phyloP scores from a whole-genome alignment of 37 sponge, comb jelly and placozoan species.

The Theonella swinhoei region DNA sequence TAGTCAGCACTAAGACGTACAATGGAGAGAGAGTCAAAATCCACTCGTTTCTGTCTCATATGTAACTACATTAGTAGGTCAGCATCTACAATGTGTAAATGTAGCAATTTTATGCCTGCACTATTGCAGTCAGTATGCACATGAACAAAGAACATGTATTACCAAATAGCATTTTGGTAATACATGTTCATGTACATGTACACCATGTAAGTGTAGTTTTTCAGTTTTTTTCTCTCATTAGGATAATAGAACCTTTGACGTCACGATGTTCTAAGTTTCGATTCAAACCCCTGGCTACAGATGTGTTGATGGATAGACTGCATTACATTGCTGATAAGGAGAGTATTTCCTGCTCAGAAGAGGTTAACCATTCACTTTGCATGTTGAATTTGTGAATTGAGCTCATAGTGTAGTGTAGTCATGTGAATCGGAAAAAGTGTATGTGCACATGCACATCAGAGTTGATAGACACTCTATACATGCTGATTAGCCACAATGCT shows the following conservation, averaged over 20 bases:
- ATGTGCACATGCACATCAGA: too few species aligned
- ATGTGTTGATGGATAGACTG: slow-evolving; percentile 66
- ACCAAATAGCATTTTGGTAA: background rate
- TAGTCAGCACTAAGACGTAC: slow-evolving; percentile 97
- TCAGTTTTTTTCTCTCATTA: too few species aligned
- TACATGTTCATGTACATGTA: background rate
- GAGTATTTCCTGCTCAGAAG: slow-evolving; percentile 41
- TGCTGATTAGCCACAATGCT: background rate
- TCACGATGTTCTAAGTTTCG: slow-evolving; percentile 99
- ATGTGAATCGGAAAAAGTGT: too few species aligned
- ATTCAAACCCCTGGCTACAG: slow-evolving; percentile 89
- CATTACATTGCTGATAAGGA: slow-evolving; percentile 83
- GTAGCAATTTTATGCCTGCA: too few species aligned
- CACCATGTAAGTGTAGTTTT: too few species aligned
- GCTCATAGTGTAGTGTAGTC: too few species aligned
- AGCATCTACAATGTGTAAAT: background rate
- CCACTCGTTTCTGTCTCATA: slow-evolving; percentile 98
- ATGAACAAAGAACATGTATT: too few species aligned
- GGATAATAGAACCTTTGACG: slow-evolving; percentile 98
- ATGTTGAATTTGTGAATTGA: too few species aligned
- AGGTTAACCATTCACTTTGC: slow-evolving; percentile 9
- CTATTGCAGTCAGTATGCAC: background rate
- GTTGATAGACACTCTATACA: background rate
- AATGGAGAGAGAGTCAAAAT: slow-evolving; percentile 96
- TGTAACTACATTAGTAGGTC: slow-evolving; percentile 99